A percentile compares a stretch with the other conserved stretches of the same genome.
phyloP scores from a whole-genome alignment of 2,113 vertebrate species.

The Crotalus helleri region DNA sequence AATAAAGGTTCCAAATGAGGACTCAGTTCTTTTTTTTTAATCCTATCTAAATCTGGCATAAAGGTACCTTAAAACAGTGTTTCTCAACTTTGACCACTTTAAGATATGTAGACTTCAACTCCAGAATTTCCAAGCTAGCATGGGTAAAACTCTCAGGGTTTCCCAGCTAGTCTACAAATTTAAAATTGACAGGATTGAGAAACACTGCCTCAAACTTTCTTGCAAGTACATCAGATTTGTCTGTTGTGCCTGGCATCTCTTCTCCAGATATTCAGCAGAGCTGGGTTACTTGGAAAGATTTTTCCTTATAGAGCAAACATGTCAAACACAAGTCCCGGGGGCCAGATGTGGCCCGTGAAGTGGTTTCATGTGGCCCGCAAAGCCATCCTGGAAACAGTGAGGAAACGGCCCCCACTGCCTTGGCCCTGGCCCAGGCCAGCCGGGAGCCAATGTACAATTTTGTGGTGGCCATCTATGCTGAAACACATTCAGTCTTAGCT shows the following conservation, averaged over 20 bases:
- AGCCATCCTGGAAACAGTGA: too few species aligned
- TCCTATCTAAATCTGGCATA: not conserved
- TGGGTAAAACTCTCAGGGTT: not conserved
- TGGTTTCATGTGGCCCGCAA: too few species aligned
- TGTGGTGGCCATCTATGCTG: too few species aligned
- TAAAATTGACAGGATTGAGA: not conserved
- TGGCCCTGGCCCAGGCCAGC: too few species aligned
- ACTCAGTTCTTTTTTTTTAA: not conserved
- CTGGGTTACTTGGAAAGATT: not conserved
- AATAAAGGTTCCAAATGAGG: not conserved
- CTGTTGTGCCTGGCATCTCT: not conserved
- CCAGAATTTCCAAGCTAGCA: not conserved
- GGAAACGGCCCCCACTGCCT: too few species aligned
- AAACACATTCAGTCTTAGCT: too few species aligned
- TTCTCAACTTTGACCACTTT: not conserved
- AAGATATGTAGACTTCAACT: not conserved
- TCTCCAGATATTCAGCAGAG: not conserved
- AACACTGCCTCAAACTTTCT: not conserved
- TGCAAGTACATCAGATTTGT: not conserved
- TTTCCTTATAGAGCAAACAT: not conserved
- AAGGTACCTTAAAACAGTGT: not conserved
- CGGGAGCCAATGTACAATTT: too few species aligned
- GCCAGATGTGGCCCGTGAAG: too few species aligned
- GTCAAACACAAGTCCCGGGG: too few species aligned
- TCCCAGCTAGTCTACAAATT: not conserved